Base-by-base conservation (phyloP, 2,113 vertebrate species). In the Willisornis vidua region DNA sequence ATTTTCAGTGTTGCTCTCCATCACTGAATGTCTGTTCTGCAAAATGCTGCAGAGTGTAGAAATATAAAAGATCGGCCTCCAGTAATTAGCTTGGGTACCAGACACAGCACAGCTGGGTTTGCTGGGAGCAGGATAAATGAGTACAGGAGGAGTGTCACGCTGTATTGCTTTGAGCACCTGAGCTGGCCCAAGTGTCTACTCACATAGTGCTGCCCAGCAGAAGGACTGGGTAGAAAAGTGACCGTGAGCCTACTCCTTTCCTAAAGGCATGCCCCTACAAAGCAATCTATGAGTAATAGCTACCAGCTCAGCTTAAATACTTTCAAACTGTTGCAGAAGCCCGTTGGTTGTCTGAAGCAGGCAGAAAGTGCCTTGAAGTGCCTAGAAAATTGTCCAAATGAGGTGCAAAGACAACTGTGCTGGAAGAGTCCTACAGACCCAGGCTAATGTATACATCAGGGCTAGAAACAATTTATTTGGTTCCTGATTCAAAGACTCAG, bases 101-200 rank as follows among this genome's bases (percentile, higher is more conserved):
- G 88, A 83, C 14, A 2, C 37, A 3, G 90, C 85, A 70, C 75
- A 92, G 94, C 86, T 88, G 94, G 86, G 55, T 86, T 94, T 93
- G 86, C 86, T 92, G 72, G 90, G 90, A 94, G 95, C 94, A 90
- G 94, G 94, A 92, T 87, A 93, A 96, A 95, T 61, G 7, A 93
- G 96, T 92, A 92, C 83, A 93, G 89, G 88, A 46, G 86, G 94
- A 95, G 61, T 4, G 0, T 6, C 5, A 24, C 0, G 1, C 72
- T 85, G 11, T 43, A 92, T 48, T 95, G 92, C 92, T 96, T 13
- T 82, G 80, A 93, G 93, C 77, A 79, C 19, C 74, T 22, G 77
- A 87, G 74, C 77, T 48, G 66, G 61, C 39, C 66, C 86, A 48
- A 85, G 67, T 25, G 45, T 65, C 87, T 83, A 25, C 8, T 1